Evolutionary conservation across 2,113 vertebrate species (phyloP), one percentile per base, ranked within the genome.

Genomic region (Amphilophus citrinellus): DNA sequence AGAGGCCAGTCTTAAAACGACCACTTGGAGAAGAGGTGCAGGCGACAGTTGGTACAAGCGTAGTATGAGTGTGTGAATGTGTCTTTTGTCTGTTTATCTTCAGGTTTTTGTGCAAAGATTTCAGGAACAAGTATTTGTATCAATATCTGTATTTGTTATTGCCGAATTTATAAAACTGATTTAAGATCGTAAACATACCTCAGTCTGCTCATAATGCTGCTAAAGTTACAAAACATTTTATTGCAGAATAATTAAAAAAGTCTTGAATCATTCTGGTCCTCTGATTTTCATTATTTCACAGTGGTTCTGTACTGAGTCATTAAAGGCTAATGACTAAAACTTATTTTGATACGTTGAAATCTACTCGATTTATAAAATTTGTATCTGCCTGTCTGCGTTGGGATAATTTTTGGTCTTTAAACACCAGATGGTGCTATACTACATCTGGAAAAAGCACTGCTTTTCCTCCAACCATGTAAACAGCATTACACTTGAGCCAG

Each of bases 131-230:
- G 60, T 76, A 62, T 88, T 66, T 78, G 42, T 87, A 61, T 85
- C 76, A 27, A 62, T 75, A 82, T 73, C 24, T 58, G 2, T 79
- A 35, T 80, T 75, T 57, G 7, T 83, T 86, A 82, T 84, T 85
- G 58, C 47, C 80, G 87, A 83, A 62, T 57, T 68, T 68, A 4
- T 50, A 47, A 68, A 18, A 50, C 42, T 50, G 0, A 50, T 68
- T 39, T 68, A 65, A 91, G 60, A 91, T 83, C 82, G 83, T 90
- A 84, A 50, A 90, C 87, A 91, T 93, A 95, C 91, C 91, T 94
- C 91, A 85, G 61, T 81, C 60, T 92, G 84, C 24, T 85, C 50
- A 44, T 88, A 63, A 86, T 91, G 91, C 93, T 92, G 91, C 91
- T 93, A 89, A 75, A 75, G 27, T 81, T 37, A 76, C 82, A 79